These are phyloP conservation scores for Gallinago stenura DNA, from an alignment of 2,797 vertebrate species.

Conservation along the genomic window DNA sequence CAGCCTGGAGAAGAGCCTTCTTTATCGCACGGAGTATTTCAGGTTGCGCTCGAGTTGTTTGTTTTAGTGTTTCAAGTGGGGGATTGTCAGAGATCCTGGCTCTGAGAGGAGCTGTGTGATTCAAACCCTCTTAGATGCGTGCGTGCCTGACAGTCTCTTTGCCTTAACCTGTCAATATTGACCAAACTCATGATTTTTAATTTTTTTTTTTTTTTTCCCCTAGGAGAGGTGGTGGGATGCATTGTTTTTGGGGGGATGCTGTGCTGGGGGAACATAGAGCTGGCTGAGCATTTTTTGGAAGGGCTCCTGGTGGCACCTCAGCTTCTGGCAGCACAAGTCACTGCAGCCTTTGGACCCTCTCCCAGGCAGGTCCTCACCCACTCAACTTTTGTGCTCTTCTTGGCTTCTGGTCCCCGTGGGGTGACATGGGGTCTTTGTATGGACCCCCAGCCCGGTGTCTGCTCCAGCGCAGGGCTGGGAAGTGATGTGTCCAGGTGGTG, in stretches of 20 bases:
- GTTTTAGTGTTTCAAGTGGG: neutral
- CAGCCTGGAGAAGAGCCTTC: neutral
- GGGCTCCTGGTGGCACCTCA: neutral
- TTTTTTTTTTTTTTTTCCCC: too few relatives aligned
- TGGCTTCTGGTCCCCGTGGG: neutral
- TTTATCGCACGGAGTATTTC: neutral
- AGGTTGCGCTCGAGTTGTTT: neutral
- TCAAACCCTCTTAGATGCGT: neutral
- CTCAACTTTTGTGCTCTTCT: neutral
- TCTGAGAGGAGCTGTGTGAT: neutral
- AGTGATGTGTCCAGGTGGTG: fast-evolving
- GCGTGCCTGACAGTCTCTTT: neutral
- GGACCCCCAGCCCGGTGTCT: neutral
- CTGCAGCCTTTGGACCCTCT: neutral
- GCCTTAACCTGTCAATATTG: neutral
- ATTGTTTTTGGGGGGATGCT: neutral
- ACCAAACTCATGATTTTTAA: fast-evolving
- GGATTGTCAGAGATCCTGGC: neutral
- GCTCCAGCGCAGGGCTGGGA: neutral
- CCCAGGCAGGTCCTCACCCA: neutral
- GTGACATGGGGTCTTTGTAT: neutral
- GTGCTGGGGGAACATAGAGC: neutral
- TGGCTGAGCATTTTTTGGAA: fast-evolving
- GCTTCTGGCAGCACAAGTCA: neutral
- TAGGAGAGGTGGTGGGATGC: neutral